Evolutionary conservation across 2,797 vertebrate species (phyloP).

Genomic region (Eospalax fontanierii): DNA sequence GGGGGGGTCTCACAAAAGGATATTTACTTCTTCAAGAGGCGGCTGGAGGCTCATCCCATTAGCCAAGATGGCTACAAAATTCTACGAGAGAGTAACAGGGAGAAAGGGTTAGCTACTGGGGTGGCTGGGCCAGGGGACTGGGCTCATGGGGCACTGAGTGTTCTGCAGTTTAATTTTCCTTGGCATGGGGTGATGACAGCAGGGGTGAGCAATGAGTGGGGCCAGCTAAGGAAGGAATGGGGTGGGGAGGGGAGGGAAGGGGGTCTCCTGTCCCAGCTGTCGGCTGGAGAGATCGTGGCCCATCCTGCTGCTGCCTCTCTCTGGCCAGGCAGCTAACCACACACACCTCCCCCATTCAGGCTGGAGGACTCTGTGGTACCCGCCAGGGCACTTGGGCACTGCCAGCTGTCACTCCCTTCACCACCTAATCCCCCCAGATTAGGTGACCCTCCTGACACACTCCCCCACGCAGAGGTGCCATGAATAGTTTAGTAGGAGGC

Average conservation of each 20-base stretch:
- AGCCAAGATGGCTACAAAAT: slow-evolving; percentile 91
- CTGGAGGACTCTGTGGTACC: slow-evolving; percentile 53
- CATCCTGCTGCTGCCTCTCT: background rate
- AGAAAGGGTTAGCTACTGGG: slow-evolving; percentile 86
- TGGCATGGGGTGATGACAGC: background rate
- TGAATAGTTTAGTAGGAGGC: slow-evolving; percentile 36
- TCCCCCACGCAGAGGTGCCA: slow-evolving; percentile 12
- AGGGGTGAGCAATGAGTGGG: slow-evolving; percentile 5
- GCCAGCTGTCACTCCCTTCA: slow-evolving; percentile 75
- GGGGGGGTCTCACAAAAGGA: slow-evolving; percentile 87
- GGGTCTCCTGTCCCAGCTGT: slow-evolving; percentile 76
- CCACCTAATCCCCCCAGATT: slow-evolving; percentile 78
- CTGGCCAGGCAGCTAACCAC: slow-evolving; percentile 45
- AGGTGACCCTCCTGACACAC: slow-evolving; percentile 79
- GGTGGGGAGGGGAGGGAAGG: background rate
- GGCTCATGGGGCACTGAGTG: background rate
- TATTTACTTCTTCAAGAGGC: slow-evolving; percentile 91
- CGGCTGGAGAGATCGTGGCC: slow-evolving; percentile 81
- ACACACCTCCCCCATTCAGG: slow-evolving; percentile 16
- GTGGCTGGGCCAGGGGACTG: slow-evolving; percentile 54
- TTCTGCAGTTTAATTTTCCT: slow-evolving; percentile 28
- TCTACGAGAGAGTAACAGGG: slow-evolving; percentile 90
- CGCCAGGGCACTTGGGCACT: slow-evolving; percentile 42
- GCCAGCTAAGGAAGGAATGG: background rate
- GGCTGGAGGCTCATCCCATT: slow-evolving; percentile 90